Evolutionary conservation across 1,140 invertebrate species (phyloP).

Genomic region (Microvelia longipes): DNA sequence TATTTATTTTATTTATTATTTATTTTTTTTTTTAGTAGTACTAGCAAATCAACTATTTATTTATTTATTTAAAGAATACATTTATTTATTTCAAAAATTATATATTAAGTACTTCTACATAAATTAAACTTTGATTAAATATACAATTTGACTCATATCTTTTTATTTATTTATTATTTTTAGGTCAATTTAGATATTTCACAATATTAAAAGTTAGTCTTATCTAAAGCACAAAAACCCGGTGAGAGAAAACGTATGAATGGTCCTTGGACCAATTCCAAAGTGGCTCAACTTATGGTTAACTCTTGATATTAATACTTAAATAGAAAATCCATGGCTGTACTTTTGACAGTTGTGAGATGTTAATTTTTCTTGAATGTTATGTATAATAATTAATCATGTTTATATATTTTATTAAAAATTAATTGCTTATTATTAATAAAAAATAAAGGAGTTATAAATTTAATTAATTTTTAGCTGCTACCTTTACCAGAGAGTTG

Average conservation of each 20-base stretch:
- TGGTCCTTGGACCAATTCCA: too few species aligned
- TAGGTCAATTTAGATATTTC: too few species aligned
- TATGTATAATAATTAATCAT: not conserved
- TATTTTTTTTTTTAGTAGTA: too few species aligned
- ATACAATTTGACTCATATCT: too few species aligned
- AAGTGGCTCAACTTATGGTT: not conserved
- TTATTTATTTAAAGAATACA: too few species aligned
- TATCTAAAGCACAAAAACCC: not conserved
- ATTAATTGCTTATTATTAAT: not conserved
- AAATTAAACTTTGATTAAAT: too few species aligned
- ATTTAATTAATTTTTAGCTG: constrained; percentile 31
- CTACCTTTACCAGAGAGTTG: constrained; percentile 58
- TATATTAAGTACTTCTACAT: too few species aligned
- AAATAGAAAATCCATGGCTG: not conserved
- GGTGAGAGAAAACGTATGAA: not conserved
- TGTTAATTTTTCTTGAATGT: not conserved
- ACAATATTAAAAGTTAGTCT: not conserved
- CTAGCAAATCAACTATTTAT: too few species aligned
- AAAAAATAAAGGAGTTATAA: constrained; percentile 11
- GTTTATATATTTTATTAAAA: not conserved
- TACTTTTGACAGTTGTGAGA: not conserved
- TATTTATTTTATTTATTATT: not conserved
- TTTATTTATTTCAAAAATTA: too few species aligned
- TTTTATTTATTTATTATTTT: too few species aligned
- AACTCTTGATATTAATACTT: not conserved